A percentile compares a stretch with the other conserved stretches of the same genome.
phyloP scores from a whole-genome alignment of 2,888 invertebrate genomes.

The Nomada fabriciana region DNA sequence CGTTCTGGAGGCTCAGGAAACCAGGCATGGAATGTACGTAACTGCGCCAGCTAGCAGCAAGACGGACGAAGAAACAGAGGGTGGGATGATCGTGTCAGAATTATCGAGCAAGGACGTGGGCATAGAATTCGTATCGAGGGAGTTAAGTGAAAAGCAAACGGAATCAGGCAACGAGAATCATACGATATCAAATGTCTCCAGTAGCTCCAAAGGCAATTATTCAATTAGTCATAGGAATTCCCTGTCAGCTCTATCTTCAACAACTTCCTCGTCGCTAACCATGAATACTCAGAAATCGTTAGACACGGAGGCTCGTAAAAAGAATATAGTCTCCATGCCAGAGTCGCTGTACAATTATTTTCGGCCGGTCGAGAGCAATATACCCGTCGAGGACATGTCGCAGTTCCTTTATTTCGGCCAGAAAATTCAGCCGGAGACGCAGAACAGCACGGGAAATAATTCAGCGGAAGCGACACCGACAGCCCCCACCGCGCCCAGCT shows the following conservation, averaged over 20 bases:
- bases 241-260: conserved; percentile 6
- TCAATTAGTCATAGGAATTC: conserved; percentile 28
- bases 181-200: conserved; percentile 23
- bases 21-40: conserved; percentile 77
- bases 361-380: conserved; percentile 87
- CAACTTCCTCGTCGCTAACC: conserved; percentile 20
- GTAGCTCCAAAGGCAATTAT: conserved; percentile 39
- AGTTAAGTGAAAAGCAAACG: conserved; percentile 5
- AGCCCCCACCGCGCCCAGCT: conserved; percentile 65
- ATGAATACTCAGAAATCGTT: conserved; percentile 76
- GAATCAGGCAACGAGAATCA: conserved; percentile 28
- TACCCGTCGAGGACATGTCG: conserved; percentile 88
- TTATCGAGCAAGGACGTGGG: conserved; percentile 14
- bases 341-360: conserved; percentile 88
- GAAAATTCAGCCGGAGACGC: conserved; percentile 85
- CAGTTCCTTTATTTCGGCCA: conserved; percentile 90
- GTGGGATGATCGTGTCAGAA: background rate
- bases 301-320: conserved; percentile 84
- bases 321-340: conserved; percentile 87
- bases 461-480: conserved; percentile 75
- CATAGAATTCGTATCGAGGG: conserved; percentile 21
- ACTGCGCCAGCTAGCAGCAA: conserved; percentile 54
- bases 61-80: conserved; percentile 40
- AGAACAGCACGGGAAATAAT: conserved; percentile 70
- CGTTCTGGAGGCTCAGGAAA: conserved; percentile 77